Conservation (phyloP, 2,113 vertebrate species). For the Pangasianodon hypophthalmus region DNA sequence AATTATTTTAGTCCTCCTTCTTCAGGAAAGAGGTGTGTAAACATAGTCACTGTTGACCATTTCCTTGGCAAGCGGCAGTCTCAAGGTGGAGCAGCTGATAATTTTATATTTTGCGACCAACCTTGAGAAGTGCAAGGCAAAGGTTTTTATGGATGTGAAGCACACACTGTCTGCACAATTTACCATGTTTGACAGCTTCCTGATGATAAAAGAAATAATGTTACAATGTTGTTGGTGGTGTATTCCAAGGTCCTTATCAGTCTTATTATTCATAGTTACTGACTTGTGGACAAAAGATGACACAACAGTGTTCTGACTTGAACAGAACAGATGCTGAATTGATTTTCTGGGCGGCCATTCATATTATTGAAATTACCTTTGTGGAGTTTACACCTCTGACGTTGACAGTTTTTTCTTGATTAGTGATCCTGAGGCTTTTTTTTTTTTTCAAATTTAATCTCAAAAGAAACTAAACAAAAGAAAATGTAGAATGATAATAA, state of each 20-base stretch:
- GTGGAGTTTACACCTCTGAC: background rate
- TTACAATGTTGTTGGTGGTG: background rate
- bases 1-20: slow-evolving; percentile 48
- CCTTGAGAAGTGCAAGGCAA: slow-evolving; percentile 4
- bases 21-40: slow-evolving; percentile 66
- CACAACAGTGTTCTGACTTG: background rate
- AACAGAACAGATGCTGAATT: background rate
- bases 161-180: background rate
- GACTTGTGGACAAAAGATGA: background rate
- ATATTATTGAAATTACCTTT: background rate
- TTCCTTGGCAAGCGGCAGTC: slow-evolving; percentile 8
- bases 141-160: background rate
- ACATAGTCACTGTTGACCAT: slow-evolving; percentile 44
- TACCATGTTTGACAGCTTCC: slow-evolving; percentile 17
- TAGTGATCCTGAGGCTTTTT: background rate
- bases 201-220: slow-evolving; percentile 13
- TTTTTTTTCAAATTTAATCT: background rate
- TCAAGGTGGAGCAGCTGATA: slow-evolving; percentile 35
- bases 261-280: background rate
- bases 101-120: slow-evolving; percentile 27
- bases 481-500: background rate
- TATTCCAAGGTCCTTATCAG: background rate
- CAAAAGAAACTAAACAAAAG: background rate
- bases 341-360: background rate
- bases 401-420: background rate